Evolutionary conservation across 2,113 vertebrate species (phyloP).

Genomic region (Pogona vitticeps): DNA sequence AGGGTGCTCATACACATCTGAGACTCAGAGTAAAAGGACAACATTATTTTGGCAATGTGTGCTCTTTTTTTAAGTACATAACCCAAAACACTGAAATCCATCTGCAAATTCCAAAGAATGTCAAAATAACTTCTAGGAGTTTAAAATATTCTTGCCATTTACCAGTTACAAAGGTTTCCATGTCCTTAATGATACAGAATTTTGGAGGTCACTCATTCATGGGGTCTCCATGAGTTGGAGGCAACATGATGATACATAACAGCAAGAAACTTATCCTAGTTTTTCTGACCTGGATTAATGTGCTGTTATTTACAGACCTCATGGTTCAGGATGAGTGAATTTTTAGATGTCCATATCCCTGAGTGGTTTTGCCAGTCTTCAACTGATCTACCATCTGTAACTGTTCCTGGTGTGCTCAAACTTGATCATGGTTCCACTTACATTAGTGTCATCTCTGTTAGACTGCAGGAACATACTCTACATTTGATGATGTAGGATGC

Average conservation of each 20-base stretch:
- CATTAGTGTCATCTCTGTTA: background rate
- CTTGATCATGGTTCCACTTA: background rate
- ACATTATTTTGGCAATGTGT: background rate
- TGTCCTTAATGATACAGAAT: too few species aligned
- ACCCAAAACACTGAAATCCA: background rate
- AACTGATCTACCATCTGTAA: background rate
- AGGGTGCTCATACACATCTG: background rate
- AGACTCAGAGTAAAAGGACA: background rate
- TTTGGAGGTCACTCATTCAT: too few species aligned
- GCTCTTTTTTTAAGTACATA: background rate
- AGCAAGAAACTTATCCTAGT: too few species aligned
- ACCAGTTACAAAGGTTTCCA: slow-evolving; percentile 49
- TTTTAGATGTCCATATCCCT: too few species aligned
- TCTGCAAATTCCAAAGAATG: background rate
- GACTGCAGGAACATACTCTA: background rate
- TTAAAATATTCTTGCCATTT: slow-evolving; percentile 46
- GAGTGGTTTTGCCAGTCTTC: background rate
- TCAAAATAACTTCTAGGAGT: background rate
- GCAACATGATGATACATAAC: too few species aligned
- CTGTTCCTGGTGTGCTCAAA: background rate
- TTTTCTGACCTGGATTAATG: too few species aligned
- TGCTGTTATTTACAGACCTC: too few species aligned
- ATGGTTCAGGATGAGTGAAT: too few species aligned
- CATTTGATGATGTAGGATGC: background rate
- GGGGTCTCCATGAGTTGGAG: too few species aligned